Evolutionary conservation across 2,888 invertebrate species (phyloP).

Genomic region (Rhaphigaster nebulosa): DNA sequence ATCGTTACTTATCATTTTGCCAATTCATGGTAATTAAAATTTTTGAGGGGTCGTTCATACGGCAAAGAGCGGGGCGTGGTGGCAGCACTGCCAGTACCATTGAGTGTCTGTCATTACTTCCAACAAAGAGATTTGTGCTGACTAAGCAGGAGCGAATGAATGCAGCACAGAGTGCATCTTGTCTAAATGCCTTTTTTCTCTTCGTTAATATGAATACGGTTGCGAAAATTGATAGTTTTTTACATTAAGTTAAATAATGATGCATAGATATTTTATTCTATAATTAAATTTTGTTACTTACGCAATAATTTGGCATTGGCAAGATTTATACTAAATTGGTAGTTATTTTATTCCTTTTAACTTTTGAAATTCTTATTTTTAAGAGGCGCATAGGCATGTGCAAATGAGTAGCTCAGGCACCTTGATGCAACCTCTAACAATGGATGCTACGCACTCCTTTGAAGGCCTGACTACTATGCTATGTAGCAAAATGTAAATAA

Average conservation of each 20-base stretch:
- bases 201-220: neutral
- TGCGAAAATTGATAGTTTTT: neutral
- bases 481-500: too few relatives aligned
- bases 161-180: neutral
- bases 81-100: neutral
- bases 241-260: neutral
- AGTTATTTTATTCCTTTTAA: too few relatives aligned
- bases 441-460: too few relatives aligned
- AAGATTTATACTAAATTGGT: too few relatives aligned
- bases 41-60: conserved; percentile 54
- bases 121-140: conserved; percentile 8
- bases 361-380: too few relatives aligned
- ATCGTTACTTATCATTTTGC: conserved; percentile 50
- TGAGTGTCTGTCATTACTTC: neutral
- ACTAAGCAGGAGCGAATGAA: neutral
- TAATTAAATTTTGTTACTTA: too few relatives aligned
- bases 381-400: too few relatives aligned
- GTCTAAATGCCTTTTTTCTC: neutral
- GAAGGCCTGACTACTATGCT: too few relatives aligned
- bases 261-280: neutral
- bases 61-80: conserved; percentile 1
- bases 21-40: conserved; percentile 53
- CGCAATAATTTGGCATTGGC: too few relatives aligned
- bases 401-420: too few relatives aligned
- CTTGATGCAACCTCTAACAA: too few relatives aligned